phyloP scores from a whole-genome alignment of 2,888 invertebrate species.

The Sinohyriopsis cumingii region DNA sequence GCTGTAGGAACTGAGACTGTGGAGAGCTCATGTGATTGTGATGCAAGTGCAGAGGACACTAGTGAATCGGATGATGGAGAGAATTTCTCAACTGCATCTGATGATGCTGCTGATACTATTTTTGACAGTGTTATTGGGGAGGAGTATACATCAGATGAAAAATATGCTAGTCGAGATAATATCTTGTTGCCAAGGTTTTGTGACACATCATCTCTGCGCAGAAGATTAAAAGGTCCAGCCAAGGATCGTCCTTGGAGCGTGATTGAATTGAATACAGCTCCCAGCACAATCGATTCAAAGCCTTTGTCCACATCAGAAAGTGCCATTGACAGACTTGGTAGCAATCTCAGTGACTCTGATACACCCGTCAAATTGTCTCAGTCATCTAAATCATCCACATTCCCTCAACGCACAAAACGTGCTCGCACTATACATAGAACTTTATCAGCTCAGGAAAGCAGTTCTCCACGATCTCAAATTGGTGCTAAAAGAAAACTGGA shows the following conservation, averaged over 20 bases:
- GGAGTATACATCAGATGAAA: conserved; percentile 56
- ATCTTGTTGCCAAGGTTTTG: conserved; percentile 38
- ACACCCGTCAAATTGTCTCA: conserved; percentile 26
- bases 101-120: conserved; percentile 56
- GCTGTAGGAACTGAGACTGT: conserved; percentile 27
- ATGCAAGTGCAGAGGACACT: conserved; percentile 62
- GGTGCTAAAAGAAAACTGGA: conserved; percentile 54
- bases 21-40: conserved; percentile 64
- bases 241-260: conserved; percentile 87
- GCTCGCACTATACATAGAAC: conserved; percentile 32
- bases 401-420: conserved; percentile 41
- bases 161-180: conserved; percentile 31
- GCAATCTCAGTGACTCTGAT: conserved; percentile 42
- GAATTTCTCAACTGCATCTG: conserved; percentile 56
- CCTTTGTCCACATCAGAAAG: conserved; percentile 92
- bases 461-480: conserved; percentile 34
- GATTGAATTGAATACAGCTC: conserved; percentile 85
- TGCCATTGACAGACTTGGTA: conserved; percentile 80
- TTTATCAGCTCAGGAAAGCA: conserved; percentile 34
- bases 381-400: conserved; percentile 41
- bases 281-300: conserved; percentile 70
- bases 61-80: conserved; percentile 55
- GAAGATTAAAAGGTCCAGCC: conserved; percentile 25
- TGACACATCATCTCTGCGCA: conserved; percentile 45
- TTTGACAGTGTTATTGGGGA: conserved; percentile 59